Percentiles rank a stretch among this genome's conserved stretches.
Conservation (phyloP, 2,797 vertebrate species). For the Pempheris klunzingeri region DNA sequence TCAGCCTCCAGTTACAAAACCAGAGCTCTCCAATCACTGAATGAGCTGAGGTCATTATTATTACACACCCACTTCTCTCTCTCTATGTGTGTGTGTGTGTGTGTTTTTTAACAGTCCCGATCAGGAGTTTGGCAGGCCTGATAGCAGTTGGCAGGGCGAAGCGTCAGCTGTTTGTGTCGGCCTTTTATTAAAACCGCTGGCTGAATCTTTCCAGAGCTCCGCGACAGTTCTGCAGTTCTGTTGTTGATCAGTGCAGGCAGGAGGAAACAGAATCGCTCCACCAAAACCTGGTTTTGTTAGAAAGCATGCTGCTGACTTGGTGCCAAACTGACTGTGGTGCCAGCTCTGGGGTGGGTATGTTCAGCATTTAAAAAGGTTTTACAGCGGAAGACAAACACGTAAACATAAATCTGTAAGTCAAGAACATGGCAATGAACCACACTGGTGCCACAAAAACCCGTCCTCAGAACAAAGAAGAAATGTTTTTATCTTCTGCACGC, state of each 20-base stretch:
- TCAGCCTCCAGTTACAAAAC: slow-evolving; percentile 44
- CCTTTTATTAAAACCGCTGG: slow-evolving; percentile 70
- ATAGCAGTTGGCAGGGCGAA: slow-evolving; percentile 62
- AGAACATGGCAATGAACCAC: neutral
- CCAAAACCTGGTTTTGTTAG: slow-evolving; percentile 20
- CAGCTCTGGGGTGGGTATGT: neutral
- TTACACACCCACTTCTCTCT: slow-evolving; percentile 32
- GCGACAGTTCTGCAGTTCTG: slow-evolving; percentile 46
- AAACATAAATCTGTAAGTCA: neutral
- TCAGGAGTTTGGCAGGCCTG: slow-evolving; percentile 66
- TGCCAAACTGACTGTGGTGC: neutral
- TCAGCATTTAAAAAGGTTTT: slow-evolving; percentile 7
- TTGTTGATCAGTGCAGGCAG: slow-evolving; percentile 60
- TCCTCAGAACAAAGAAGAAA: neutral
- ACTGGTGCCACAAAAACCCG: neutral
- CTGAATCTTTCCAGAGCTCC: slow-evolving; percentile 72
- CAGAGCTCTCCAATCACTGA: slow-evolving; percentile 48
- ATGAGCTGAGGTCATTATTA: slow-evolving; percentile 68
- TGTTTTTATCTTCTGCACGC: neutral
- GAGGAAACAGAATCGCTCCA: slow-evolving; percentile 38
- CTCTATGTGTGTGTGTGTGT: slow-evolving; percentile 13
- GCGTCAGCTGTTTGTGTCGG: slow-evolving; percentile 69
- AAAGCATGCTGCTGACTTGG: neutral
- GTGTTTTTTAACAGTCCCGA: slow-evolving; percentile 35
- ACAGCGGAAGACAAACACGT: neutral